These are phyloP conservation scores for Fissipunctia ypsillon DNA, from an alignment of 2,888 invertebrate species.

Conservation along the genomic window DNA sequence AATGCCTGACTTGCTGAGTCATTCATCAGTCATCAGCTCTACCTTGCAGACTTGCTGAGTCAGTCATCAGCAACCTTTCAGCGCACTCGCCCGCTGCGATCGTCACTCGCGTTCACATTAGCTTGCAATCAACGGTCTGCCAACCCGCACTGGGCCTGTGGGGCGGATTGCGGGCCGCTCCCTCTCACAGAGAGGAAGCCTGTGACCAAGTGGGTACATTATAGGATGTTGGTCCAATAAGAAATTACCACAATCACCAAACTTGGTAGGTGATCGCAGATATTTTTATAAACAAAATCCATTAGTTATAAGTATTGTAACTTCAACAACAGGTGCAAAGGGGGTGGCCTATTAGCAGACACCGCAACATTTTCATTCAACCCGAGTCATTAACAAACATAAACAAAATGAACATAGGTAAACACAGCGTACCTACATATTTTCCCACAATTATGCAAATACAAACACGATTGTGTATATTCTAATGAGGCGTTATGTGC, in stretches of 20 bases:
- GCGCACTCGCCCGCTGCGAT: too few species aligned
- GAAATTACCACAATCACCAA: background rate
- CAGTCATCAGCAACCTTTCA: too few species aligned
- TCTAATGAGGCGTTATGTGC: constrained; percentile 51
- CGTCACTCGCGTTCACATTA: too few species aligned
- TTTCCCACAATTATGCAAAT: constrained; percentile 60
- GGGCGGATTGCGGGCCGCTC: background rate
- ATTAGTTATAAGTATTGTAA: background rate
- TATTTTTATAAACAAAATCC: background rate
- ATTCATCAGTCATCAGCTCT: too few species aligned
- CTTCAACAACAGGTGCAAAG: background rate
- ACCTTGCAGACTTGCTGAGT: too few species aligned
- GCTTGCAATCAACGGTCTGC: background rate
- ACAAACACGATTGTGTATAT: constrained; percentile 56
- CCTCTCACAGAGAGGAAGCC: too few species aligned
- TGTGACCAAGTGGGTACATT: too few species aligned
- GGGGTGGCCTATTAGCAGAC: background rate
- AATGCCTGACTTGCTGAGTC: too few species aligned
- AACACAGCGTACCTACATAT: constrained; percentile 9
- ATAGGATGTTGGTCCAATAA: background rate
- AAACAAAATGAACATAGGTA: constrained; percentile 11
- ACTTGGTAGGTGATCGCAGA: background rate
- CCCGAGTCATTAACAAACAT: background rate
- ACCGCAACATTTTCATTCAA: constrained; percentile 9
- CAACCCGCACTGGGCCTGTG: too few species aligned